These are phyloP conservation scores for Pterocles gutturalis DNA, from an alignment of 2,113 vertebrate genomes.

Conservation along the genomic window DNA sequence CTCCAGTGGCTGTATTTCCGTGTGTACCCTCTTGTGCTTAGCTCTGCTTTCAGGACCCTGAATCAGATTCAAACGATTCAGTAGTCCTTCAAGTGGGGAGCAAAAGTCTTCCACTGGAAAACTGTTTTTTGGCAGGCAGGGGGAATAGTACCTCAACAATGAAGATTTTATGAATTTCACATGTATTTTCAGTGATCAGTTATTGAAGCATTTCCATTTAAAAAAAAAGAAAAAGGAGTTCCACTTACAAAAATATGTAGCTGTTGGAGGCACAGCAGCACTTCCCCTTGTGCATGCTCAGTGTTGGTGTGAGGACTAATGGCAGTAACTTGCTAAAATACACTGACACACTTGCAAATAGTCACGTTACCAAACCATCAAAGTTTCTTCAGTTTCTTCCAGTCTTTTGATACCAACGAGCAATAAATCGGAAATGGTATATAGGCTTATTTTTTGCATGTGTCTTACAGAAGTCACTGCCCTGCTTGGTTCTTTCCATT, in stretches of 20 bases:
- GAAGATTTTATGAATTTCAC: neutral
- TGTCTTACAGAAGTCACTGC: neutral
- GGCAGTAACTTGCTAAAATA: neutral
- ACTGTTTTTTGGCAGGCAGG: neutral
- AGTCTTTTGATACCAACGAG: neutral
- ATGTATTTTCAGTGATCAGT: neutral
- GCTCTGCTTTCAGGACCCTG: neutral
- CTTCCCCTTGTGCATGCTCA: neutral
- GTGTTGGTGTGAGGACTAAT: neutral
- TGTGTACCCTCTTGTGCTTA: neutral
- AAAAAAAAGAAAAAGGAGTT: neutral
- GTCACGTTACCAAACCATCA: neutral
- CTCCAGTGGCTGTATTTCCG: neutral
- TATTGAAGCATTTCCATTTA: neutral
- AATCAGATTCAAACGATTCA: neutral
- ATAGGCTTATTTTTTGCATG: neutral
- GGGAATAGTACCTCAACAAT: neutral
- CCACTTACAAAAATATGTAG: neutral
- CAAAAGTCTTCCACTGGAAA: neutral
- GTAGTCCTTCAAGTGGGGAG: neutral
- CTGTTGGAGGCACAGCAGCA: neutral
- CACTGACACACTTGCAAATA: neutral
- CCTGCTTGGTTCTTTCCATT: neutral
- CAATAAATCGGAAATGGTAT: neutral
- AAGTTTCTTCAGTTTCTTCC: neutral